Base-by-base conservation (phyloP, 35 echinoderm and acorn worm genomes). In the Apostichopus parvimensis region DNA sequence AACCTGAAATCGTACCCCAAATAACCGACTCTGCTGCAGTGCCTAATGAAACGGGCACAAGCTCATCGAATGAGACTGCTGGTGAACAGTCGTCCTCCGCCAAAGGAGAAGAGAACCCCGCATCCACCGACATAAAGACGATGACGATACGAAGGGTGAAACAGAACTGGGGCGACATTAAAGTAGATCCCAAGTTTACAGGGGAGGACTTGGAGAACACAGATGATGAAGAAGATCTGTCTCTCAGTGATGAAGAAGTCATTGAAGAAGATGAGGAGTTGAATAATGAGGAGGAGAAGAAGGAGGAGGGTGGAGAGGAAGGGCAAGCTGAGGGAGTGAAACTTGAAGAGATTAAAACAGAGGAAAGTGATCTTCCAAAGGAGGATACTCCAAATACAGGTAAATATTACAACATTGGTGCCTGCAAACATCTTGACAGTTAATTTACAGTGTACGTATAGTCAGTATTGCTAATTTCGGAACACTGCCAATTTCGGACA, bases 101-200 rank as follows among this genome's bases (percentile, higher is more conserved):
- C 8, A 18, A 13, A 18, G 57, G 9, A 21, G 81, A 57, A 8
- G 55, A 84, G 21, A 89, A 65, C 6, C 22, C 11, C 8, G 9
- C 45, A 82, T 25, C 78, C 20, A 80, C 9, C 4, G 8, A 68
- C 5, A 24, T 75, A 57, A 92, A 21, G 77, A 87, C 75, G 2
- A 94, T 92, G 82, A 56, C 23, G 22, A 83, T 94, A 53, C 64
- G 54, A 52, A 77, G 86, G 52, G 96, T 98, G 8, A 92, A 87
- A 56, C 96, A 98, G 58, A 92, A 98, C 72, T 91, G 95, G 54
- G 91, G 92, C 25, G 76, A 94, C 24, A 89, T 98, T 14, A 87
- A 80, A 77, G 93, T 98, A 23, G 96, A 92, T 18, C 93, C 93
- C 1, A 73, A 95, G 1, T 98, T 94, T 57, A 79, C 79, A 4